Evolutionary conservation across 1,140 invertebrate genomes (phyloP), one percentile per base, ranked within the genome.

Genomic region (Tribolium castaneum): DNA sequence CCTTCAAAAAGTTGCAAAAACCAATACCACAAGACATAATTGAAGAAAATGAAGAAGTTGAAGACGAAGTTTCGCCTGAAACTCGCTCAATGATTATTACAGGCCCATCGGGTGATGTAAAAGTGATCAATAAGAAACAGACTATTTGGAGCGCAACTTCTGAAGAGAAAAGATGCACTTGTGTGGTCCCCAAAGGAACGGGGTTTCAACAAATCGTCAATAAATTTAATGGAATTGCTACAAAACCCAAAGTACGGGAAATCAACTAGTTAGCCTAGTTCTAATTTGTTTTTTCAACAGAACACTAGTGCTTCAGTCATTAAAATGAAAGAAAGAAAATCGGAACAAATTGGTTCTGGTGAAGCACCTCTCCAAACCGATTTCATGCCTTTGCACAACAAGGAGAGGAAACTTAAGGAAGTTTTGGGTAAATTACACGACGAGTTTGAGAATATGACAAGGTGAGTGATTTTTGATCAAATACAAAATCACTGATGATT

Each of bases 351-450:
- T 4, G 39, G 13, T 66, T 7, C 3, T 30, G 25, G 49, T 12
- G 39, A 66, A 75, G 25, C 74, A 73, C 10, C 75, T 25, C 9
- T 51, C 35, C 3, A 66, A 73, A 14, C 78, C 52, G 19, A 76
- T 73, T 50, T 73, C 76, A 22, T 49, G 5, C 77, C 80, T n/a
- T 51, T 84, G 6, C 66, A 85, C 16, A 83, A 79, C 6, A 83
- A 80, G 80, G 83, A 85, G 75, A 83, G 83, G 52, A 84, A 81
- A 62, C 50, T 86, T 6, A 85, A 85, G 72, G 84, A 87, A 35
- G 86, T 89, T 13, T 82, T 90, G 10, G 82, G 82, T 7, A 88
- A 88, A 78, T 80, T 89, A 50, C 87, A 89, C 71, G 81, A 87
- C 78, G 86, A 89, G 74, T 89, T 89, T 80, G 83, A 86, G 75